These are phyloP conservation scores for Stylophora pistillata DNA, from an alignment of 64 coral and sea anemone species.

Conservation along the genomic window DNA sequence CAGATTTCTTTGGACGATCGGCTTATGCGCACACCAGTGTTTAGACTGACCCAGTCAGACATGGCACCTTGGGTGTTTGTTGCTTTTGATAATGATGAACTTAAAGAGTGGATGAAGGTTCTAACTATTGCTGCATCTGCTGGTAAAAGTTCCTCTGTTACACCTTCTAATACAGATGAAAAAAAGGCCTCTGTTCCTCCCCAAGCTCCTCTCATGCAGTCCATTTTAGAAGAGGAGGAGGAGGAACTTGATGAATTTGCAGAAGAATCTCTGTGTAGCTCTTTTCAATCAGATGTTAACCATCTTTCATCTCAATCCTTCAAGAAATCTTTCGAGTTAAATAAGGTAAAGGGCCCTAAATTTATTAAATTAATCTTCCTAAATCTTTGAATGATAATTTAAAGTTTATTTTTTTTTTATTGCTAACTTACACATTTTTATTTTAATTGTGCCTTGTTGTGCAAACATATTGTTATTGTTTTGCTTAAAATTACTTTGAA, in stretches of 20 bases:
- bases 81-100: constrained; percentile 77
- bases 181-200: neutral
- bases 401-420: neutral
- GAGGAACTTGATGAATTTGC: constrained; percentile 15
- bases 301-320: neutral
- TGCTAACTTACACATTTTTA: neutral
- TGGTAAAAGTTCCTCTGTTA: constrained; percentile 59
- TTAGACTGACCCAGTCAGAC: constrained; percentile 81
- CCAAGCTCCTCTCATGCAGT: constrained; percentile 48
- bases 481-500: too few relatives aligned
- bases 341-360: constrained; percentile 14
- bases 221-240: constrained; percentile 73
- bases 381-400: constrained; percentile 5
- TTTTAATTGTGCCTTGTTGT: neutral
- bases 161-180: neutral
- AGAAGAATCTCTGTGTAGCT: neutral
- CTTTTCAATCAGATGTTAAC: neutral
- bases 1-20: constrained; percentile 96
- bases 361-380: neutral
- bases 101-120: constrained; percentile 95
- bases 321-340: neutral
- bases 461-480: too few relatives aligned
- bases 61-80: constrained; percentile 93
- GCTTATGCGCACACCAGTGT: constrained; percentile 86
- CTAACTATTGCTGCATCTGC: constrained; percentile 85